A percentile compares a stretch with the other conserved stretches of the same genome.
Evolutionary conservation across 1,140 invertebrate genomes (phyloP).

Genomic region (Atopsyche davidsoni): DNA sequence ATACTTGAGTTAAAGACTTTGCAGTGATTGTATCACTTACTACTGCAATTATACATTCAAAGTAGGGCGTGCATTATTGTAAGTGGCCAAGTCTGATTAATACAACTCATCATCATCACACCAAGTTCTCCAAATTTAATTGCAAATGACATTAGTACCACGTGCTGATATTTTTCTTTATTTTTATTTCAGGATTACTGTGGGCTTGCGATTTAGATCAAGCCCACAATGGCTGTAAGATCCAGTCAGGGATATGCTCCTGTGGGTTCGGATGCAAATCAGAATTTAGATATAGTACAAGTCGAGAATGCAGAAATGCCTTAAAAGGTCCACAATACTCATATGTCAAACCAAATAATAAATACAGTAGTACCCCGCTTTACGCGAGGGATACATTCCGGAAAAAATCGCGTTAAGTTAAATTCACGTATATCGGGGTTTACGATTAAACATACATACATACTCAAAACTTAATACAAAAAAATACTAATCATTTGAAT

Average conservation of each 20-base stretch:
- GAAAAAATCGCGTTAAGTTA: too few species aligned
- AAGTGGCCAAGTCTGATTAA: too few species aligned
- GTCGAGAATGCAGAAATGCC: slow-evolving; percentile 45
- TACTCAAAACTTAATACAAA: too few species aligned
- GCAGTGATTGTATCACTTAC: too few species aligned
- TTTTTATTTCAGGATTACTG: background rate
- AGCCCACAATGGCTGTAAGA: slow-evolving; percentile 49
- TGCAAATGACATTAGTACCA: background rate
- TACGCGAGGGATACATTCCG: too few species aligned
- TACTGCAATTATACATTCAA: too few species aligned
- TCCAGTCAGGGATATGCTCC: slow-evolving; percentile 44
- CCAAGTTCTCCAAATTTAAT: background rate
- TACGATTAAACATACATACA: too few species aligned
- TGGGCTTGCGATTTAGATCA: slow-evolving; percentile 42
- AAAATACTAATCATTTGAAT: too few species aligned
- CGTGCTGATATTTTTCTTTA: background rate
- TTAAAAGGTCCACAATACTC: slow-evolving; percentile 46
- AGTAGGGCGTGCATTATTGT: too few species aligned
- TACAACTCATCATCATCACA: background rate
- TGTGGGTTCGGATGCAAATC: slow-evolving; percentile 52
- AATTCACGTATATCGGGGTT: too few species aligned
- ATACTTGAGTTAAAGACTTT: too few species aligned
- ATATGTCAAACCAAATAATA: slow-evolving; percentile 3
- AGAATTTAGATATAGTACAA: slow-evolving; percentile 47
- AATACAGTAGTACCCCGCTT: too few species aligned